A percentile compares a stretch with the other conserved stretches of the same genome.
Evolutionary conservation across 2,797 vertebrate species (phyloP).

Genomic region (Melanotaenia trifasciata): DNA sequence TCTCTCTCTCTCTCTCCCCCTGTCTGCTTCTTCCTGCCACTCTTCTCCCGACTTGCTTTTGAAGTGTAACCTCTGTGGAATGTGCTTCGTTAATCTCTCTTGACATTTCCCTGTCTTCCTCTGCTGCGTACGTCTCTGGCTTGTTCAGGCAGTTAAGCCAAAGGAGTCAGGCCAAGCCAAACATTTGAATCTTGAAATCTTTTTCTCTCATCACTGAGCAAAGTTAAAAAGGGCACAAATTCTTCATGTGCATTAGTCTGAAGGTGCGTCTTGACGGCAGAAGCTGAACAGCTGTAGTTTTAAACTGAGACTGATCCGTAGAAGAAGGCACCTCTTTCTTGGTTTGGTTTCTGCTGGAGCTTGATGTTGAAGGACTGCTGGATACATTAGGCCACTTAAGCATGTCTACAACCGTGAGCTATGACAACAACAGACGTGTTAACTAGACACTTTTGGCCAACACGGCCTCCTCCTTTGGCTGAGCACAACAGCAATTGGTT

Average conservation of each 20-base stretch:
- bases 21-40: not conserved
- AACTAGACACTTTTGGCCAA: slow-evolving; percentile 50
- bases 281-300: slow-evolving; percentile 22
- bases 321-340: slow-evolving; percentile 25
- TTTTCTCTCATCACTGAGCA: slow-evolving; percentile 30
- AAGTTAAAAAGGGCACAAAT: slow-evolving; percentile 22
- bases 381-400: slow-evolving; percentile 53
- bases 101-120: slow-evolving; percentile 78
- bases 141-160: slow-evolving; percentile 61
- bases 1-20: not conserved
- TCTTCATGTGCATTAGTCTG: slow-evolving; percentile 24
- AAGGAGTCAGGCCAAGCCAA: slow-evolving; percentile 56
- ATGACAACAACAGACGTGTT: slow-evolving; percentile 63
- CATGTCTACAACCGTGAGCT: slow-evolving; percentile 63
- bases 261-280: slow-evolving; percentile 21
- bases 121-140: slow-evolving; percentile 54
- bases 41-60: slow-evolving; percentile 42
- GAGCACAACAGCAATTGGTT: slow-evolving; percentile 35
- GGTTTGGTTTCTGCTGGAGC: slow-evolving; percentile 50
- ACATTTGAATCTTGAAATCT: slow-evolving; percentile 58
- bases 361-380: slow-evolving; percentile 44
- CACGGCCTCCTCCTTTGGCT: slow-evolving; percentile 21
- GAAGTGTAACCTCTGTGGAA: slow-evolving; percentile 74
- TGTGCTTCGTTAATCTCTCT: slow-evolving; percentile 76
- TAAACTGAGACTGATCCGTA: slow-evolving; percentile 12